These are phyloP conservation scores for Dyspetes luteomarginatus DNA, from an alignment of 2,888 invertebrate genomes.

Conservation along the genomic window DNA sequence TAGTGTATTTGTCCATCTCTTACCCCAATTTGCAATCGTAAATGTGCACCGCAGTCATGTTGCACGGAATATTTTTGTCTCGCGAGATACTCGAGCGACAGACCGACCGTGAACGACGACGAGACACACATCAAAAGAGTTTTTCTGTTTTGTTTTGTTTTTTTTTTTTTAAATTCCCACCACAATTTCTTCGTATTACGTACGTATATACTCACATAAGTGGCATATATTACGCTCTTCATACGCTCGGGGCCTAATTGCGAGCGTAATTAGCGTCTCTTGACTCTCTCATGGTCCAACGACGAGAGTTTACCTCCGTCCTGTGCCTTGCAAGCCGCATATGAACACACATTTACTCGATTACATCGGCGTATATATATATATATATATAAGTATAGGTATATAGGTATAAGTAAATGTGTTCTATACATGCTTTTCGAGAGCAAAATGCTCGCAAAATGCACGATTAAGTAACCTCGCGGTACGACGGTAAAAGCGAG, in stretches of 20 bases:
- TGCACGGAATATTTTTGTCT: constrained; percentile 68
- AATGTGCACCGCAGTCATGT: constrained; percentile 52
- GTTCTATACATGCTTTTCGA: no score
- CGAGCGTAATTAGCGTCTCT: constrained; percentile 79
- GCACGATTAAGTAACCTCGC: no score
- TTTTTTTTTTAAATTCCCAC: no score
- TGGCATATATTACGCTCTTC: constrained; percentile 17
- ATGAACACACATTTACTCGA: constrained; percentile 16
- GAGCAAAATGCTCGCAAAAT: no score
- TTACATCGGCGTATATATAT: neutral
- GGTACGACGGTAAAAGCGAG: no score
- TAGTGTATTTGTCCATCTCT: constrained; percentile 12
- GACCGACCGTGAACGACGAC: constrained; percentile 46
- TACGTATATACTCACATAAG: neutral
- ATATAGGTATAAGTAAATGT: no score
- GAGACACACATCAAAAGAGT: constrained; percentile 16
- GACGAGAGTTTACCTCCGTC: constrained; percentile 21
- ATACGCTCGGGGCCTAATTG: constrained; percentile 74
- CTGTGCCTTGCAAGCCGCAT: constrained; percentile 3
- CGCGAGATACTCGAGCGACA: constrained; percentile 27
- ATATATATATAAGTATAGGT: neutral
- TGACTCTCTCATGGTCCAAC: constrained; percentile 15
- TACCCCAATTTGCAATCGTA: constrained; percentile 74
- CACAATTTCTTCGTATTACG: constrained; percentile 64
- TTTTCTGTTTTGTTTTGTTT: constrained; percentile 27